A percentile compares a stretch with the other conserved stretches of the same genome.
These are phyloP conservation scores for Lacanobia oleracea DNA, from an alignment of 2,888 invertebrate species.

Conservation along the genomic window DNA sequence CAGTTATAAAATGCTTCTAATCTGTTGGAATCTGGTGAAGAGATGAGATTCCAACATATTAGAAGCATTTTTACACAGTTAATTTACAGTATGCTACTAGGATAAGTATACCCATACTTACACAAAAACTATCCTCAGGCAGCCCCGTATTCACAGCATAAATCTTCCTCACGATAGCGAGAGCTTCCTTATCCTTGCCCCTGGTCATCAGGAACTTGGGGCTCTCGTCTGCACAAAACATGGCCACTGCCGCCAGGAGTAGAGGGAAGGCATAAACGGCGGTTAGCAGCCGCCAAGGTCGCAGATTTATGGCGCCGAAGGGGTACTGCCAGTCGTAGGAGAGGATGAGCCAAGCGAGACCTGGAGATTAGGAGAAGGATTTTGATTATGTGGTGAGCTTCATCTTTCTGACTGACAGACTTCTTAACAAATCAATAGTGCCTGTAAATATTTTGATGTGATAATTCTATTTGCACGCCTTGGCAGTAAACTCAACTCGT, in stretches of 20 bases:
- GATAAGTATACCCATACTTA: conserved; percentile 67
- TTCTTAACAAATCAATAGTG: too few species aligned
- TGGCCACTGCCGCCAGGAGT: conserved; percentile 80
- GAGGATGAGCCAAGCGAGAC: conserved; percentile 92
- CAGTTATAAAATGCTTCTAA: too few species aligned
- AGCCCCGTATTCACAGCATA: conserved; percentile 78
- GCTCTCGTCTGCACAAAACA: conserved; percentile 92
- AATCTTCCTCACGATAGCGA: conserved; percentile 82
- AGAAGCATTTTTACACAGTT: too few species aligned
- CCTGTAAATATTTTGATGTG: too few species aligned
- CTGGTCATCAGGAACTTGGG: conserved; percentile 94
- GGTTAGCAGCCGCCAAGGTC: conserved; percentile 94
- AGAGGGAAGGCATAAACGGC: conserved; percentile 92
- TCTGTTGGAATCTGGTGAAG: too few species aligned
- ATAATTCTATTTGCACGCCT: too few species aligned
- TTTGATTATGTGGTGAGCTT: background rate
- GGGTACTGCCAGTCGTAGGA: conserved; percentile 85
- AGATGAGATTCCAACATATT: too few species aligned
- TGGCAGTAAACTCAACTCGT: too few species aligned
- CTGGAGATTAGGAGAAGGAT: conserved; percentile 76
- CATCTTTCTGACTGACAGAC: too few species aligned
- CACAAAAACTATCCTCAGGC: conserved; percentile 75
- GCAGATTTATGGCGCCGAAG: conserved; percentile 82
- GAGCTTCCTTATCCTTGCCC: conserved; percentile 90
- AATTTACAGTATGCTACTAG: too few species aligned